Conservation (phyloP, 2,797 vertebrate genomes). For the Rousettus madagascariensis region DNA sequence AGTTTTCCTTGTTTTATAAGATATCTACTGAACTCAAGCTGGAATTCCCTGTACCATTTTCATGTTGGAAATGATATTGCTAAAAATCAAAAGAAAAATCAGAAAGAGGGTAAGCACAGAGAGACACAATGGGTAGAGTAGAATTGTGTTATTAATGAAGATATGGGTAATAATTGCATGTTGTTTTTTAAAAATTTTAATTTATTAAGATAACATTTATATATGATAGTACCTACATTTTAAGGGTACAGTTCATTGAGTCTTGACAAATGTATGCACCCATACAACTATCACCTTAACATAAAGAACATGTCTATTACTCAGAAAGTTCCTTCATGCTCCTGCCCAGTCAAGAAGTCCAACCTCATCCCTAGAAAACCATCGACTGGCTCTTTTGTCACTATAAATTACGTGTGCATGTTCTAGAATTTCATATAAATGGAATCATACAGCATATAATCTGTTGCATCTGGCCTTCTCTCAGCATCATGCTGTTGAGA, state of each 20-base stretch:
- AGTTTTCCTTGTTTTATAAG: not conserved
- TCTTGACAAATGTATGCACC: constrained; percentile 7
- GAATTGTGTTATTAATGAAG: not conserved
- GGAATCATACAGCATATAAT: not conserved
- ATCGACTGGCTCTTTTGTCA: not conserved
- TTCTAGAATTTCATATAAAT: constrained; percentile 18
- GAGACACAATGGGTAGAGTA: not conserved
- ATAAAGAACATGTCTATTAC: not conserved
- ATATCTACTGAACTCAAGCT: not conserved
- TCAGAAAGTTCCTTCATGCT: not conserved
- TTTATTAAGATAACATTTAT: not conserved
- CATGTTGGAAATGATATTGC: not conserved
- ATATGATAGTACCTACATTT: not conserved
- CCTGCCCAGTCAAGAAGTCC: not conserved
- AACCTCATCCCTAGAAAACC: not conserved
- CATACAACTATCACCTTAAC: not conserved
- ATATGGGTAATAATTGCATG: not conserved
- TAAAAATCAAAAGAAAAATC: not conserved
- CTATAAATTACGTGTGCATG: not conserved
- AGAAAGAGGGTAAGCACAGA: not conserved
- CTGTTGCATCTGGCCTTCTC: not conserved
- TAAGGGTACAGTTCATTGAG: not conserved
- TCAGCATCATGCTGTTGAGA: not conserved
- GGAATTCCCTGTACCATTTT: not conserved
- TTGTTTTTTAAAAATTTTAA: not conserved